These are phyloP conservation scores for Palythoa caribaeorum DNA, from an alignment of 92 coral and sea anemone species.

Conservation along the genomic window DNA sequence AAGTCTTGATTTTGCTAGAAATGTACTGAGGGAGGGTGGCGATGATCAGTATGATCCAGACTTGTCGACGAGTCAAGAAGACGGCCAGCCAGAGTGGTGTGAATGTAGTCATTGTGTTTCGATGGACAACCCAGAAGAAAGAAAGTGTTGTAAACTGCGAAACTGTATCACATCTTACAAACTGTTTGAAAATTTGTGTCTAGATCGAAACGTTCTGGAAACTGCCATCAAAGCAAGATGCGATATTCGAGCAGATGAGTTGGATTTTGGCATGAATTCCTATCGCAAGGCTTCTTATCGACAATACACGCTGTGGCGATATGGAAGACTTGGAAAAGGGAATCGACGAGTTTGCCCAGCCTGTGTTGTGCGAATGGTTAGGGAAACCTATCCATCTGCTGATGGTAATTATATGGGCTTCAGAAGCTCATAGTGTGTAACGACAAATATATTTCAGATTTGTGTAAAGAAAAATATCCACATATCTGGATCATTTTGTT, in stretches of 20 bases:
- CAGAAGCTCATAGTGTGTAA: slow-evolving; percentile 14
- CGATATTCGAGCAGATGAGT: slow-evolving; percentile 71
- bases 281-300: slow-evolving; percentile 65
- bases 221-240: slow-evolving; percentile 73
- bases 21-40: slow-evolving; percentile 15
- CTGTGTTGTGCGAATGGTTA: slow-evolving; percentile 45
- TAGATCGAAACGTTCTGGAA: slow-evolving; percentile 54
- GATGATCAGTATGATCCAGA: background rate
- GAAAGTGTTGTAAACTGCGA: slow-evolving; percentile 61
- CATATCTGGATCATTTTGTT: slow-evolving; percentile 20
- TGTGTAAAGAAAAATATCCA: slow-evolving; percentile 24
- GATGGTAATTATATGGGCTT: slow-evolving; percentile 60
- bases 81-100: slow-evolving; percentile 59
- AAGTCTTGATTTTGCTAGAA: slow-evolving; percentile 54
- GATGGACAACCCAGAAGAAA: slow-evolving; percentile 52
- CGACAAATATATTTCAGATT: slow-evolving; percentile 14
- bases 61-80: background rate
- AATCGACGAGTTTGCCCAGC: slow-evolving; percentile 52
- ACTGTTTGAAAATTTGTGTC: slow-evolving; percentile 58
- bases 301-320: slow-evolving; percentile 55
- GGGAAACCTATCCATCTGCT: slow-evolving; percentile 44
- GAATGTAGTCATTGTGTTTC: slow-evolving; percentile 56
- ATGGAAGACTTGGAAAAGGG: slow-evolving; percentile 49
- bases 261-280: slow-evolving; percentile 52
- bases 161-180: slow-evolving; percentile 67